Conservation (phyloP, 2,113 vertebrate species). For the Meriones unguiculatus region DNA sequence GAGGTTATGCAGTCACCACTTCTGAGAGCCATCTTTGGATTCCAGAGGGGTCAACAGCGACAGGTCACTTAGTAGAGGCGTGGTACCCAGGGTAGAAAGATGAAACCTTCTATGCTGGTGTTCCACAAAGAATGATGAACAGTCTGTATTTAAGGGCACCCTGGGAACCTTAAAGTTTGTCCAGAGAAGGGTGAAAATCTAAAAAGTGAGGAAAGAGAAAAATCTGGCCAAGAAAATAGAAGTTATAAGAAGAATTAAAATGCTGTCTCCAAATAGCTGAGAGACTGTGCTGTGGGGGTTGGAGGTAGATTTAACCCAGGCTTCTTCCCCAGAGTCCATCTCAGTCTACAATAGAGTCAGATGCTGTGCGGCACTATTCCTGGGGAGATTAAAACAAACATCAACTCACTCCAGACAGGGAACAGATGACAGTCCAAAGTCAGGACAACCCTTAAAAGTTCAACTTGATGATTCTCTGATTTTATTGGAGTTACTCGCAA, state of each 20-base stretch:
- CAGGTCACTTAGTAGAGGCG: not conserved
- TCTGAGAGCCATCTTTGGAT: not conserved
- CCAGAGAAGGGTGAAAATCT: not conserved
- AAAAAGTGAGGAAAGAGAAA: not conserved
- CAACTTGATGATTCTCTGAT: not conserved
- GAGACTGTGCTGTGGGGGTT: not conserved
- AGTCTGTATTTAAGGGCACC: not conserved
- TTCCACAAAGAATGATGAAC: not conserved
- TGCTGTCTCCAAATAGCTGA: not conserved
- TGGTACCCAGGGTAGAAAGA: not conserved
- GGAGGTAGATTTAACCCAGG: not conserved
- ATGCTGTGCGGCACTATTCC: not conserved
- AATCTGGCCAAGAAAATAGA: not conserved
- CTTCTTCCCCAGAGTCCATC: not conserved
- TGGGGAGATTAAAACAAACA: not conserved
- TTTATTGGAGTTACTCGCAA: not conserved
- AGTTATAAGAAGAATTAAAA: constrained; percentile 30
- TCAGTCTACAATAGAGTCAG: not conserved
- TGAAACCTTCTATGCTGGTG: not conserved
- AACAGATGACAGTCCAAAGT: not conserved
- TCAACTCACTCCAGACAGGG: not conserved
- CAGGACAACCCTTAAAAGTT: not conserved
- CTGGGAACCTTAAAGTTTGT: not conserved
- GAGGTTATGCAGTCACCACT: not conserved
- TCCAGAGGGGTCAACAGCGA: not conserved